Conservation (phyloP, 2,888 invertebrate genomes). For the Mesopsocus fuscifrons region DNA sequence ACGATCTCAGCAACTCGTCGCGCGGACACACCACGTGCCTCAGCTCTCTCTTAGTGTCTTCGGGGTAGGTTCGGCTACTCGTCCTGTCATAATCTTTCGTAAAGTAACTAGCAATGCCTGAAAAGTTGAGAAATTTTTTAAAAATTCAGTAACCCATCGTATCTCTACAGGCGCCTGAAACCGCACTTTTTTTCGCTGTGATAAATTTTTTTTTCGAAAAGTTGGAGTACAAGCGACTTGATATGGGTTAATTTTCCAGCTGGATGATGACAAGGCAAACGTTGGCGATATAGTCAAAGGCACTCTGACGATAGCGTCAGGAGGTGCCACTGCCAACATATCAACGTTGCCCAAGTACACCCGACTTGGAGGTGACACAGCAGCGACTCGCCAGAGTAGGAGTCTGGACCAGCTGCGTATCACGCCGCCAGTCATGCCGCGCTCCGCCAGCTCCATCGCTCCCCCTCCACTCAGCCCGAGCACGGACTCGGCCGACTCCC, state of each 20-base stretch:
- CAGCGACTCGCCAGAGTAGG: constrained; percentile 43
- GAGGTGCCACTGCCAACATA: constrained; percentile 28
- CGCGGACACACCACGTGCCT: background rate
- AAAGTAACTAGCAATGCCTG: too few relatives aligned
- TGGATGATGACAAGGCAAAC: background rate
- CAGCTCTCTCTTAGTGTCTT: background rate
- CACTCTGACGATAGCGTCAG: constrained; percentile 31
- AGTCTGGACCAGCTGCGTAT: constrained; percentile 49
- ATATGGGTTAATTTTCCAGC: background rate
- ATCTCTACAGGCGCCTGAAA: too few relatives aligned
- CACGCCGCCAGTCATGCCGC: constrained; percentile 11
- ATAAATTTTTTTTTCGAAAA: too few relatives aligned
- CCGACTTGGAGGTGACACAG: background rate
- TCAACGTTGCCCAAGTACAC: constrained; percentile 1
- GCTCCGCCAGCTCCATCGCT: background rate
- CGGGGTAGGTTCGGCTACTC: too few relatives aligned
- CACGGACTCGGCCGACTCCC: constrained; percentile 3
- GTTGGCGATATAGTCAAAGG: constrained; percentile 35
- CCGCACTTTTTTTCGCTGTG: too few relatives aligned
- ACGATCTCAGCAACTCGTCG: constrained; percentile 23
- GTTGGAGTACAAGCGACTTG: too few relatives aligned
- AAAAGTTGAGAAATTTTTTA: too few relatives aligned
- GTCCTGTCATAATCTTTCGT: too few relatives aligned
- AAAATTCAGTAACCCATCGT: too few relatives aligned
- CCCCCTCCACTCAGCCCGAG: constrained; percentile 2